phyloP scores from a whole-genome alignment of 2,888 invertebrate genomes.

The Noctua janthe region DNA sequence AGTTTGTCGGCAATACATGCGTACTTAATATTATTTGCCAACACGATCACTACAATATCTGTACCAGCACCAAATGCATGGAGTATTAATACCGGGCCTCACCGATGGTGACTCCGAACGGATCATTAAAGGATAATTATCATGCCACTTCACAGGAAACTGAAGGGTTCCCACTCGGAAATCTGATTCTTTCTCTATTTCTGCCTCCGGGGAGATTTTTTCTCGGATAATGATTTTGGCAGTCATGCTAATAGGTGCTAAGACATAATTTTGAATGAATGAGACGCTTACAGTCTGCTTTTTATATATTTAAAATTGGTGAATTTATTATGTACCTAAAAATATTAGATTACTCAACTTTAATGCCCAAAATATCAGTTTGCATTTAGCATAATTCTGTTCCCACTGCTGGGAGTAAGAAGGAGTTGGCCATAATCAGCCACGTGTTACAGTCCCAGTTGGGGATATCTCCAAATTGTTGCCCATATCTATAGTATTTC shows the following conservation, averaged over 20 bases:
- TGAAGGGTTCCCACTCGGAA: slow-evolving; percentile 85
- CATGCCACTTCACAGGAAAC: slow-evolving; percentile 85
- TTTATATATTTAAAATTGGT: slow-evolving; percentile 1
- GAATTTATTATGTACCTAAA: background rate
- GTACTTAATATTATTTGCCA: background rate
- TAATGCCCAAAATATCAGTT: background rate
- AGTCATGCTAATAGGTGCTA: slow-evolving; percentile 45
- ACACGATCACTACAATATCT: slow-evolving; percentile 64
- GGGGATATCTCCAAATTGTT: background rate
- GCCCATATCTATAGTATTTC: background rate
- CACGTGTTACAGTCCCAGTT: accelerated
- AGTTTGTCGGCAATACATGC: background rate
- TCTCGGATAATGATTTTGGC: slow-evolving; percentile 54
- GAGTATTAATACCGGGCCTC: slow-evolving; percentile 83
- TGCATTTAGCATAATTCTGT: background rate
- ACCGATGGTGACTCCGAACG: slow-evolving; percentile 85
- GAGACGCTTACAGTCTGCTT: background rate
- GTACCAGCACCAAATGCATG: slow-evolving; percentile 83
- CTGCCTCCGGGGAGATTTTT: slow-evolving; percentile 72
- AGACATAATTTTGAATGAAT: slow-evolving; percentile 40
- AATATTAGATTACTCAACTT: background rate
- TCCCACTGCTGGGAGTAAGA: background rate
- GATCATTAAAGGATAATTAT: slow-evolving; percentile 89
- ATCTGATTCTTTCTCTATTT: slow-evolving; percentile 85
- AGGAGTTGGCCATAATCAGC: background rate